Conservation (phyloP, 2,888 invertebrate genomes). For the Poecilus cupreus region DNA sequence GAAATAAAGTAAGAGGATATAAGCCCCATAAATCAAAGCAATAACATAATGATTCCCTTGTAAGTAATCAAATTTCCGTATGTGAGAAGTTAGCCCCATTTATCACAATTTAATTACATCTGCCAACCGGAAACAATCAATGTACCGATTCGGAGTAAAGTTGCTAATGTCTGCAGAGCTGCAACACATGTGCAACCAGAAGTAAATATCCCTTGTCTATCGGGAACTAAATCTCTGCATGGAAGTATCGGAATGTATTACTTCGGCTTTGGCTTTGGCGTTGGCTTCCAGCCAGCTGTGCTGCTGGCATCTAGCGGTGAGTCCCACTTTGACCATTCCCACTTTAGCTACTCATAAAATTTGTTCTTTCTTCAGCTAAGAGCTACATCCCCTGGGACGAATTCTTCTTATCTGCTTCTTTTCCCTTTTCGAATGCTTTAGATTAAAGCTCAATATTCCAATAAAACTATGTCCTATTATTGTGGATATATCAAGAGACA, state of each 20-base stretch:
- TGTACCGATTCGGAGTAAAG: conserved; percentile 14
- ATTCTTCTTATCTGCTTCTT: too few species aligned
- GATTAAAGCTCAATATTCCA: too few species aligned
- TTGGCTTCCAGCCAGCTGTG: conserved; percentile 50
- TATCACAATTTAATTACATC: conserved; percentile 40
- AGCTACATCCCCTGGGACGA: too few species aligned
- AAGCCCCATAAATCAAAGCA: conserved; percentile 20
- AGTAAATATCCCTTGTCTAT: conserved; percentile 24
- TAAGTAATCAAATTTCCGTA: conserved; percentile 36
- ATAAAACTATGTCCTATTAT: too few species aligned
- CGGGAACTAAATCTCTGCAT: neutral
- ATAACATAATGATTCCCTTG: conserved; percentile 36
- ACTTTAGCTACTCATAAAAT: too few species aligned
- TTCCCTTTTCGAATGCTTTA: too few species aligned
- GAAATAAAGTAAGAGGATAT: conserved; percentile 3
- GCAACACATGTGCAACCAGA: conserved; percentile 15
- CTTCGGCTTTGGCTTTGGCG: neutral
- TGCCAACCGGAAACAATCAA: conserved; percentile 42
- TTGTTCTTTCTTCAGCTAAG: too few species aligned
- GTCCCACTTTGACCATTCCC: too few species aligned
- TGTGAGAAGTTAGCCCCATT: conserved; percentile 21
- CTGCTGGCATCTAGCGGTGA: too few species aligned
- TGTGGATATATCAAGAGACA: too few species aligned
- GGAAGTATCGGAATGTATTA: conserved; percentile 1
- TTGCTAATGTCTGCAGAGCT: too few species aligned